phyloP scores from a whole-genome alignment of 2,888 invertebrate species.

The Pinctada fucata region DNA sequence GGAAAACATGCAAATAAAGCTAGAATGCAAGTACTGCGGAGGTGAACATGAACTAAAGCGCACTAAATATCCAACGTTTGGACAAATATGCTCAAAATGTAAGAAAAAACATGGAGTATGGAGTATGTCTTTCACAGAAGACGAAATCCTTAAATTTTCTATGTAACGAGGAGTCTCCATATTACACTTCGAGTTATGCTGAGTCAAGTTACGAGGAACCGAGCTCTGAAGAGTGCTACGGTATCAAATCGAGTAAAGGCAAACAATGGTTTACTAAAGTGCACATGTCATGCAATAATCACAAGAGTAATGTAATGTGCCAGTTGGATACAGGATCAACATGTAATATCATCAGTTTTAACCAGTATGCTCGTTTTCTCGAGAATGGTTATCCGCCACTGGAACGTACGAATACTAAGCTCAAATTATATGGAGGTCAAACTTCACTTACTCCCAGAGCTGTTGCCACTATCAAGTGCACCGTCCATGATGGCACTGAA shows the following conservation, averaged over 20 bases:
- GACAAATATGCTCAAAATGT: too few relatives aligned
- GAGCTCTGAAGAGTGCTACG: too few relatives aligned
- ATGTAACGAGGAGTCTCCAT: not conserved
- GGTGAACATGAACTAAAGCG: slow-evolving; percentile 1
- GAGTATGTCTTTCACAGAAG: slow-evolving; percentile 12
- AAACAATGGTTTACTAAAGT: slow-evolving; percentile 15
- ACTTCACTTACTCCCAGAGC: slow-evolving; percentile 9
- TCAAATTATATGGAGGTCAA: slow-evolving; percentile 17
- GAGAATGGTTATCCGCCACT: not conserved
- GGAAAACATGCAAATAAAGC: too few relatives aligned
- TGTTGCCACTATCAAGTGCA: not conserved
- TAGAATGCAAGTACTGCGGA: slow-evolving; percentile 12
- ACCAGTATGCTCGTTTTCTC: not conserved
- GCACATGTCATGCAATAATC: not conserved
- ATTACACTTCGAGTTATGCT: not conserved
- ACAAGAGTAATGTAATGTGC: not conserved
- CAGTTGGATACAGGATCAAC: slow-evolving; percentile 10
- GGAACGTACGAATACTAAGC: not conserved
- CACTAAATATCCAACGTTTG: slow-evolving; percentile 11
- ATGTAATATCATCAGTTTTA: slow-evolving; percentile 11
- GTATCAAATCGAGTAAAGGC: not conserved
- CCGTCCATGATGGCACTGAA: too few relatives aligned
- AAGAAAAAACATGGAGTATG: slow-evolving; percentile 5
- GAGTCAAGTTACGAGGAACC: not conserved
- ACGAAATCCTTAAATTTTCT: slow-evolving; percentile 1